Base-by-base conservation (phyloP, 2,888 invertebrate genomes). In the Drosophila kanekoi region DNA sequence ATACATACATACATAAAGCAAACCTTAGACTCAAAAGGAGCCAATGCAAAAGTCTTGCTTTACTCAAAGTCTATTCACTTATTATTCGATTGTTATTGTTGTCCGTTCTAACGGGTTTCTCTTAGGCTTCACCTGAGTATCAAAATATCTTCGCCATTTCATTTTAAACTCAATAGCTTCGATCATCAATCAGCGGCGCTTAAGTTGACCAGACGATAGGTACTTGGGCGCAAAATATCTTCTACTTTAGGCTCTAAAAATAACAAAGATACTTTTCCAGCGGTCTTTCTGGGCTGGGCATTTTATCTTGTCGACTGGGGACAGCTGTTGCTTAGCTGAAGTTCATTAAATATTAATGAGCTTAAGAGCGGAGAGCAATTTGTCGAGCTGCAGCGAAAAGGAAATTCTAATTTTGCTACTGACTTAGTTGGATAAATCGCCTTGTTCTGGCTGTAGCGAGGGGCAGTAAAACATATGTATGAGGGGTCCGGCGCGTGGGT, bases 271-370 rank as follows among this genome's bases (percentile, higher is more conserved):
- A 52, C 41, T 62, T 67, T 57, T 53, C 18, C 63, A 62, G 74
- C 14, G 61, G 73, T 67, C 40, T 44, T 44, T 40, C 35, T 70
- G 47, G 16, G 66, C 16, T 28, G 41, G 9, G 5, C 32, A 59
- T 49, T 49, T 70, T 52, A 16, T 51, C 45, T 44, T 57, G 69
- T 44, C 59, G 43, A 14, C 16, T 13, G 43, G 84, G 53, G 81
- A 32, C 86, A 89, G 75, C 80, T 85, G 85, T 56, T 54, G 38
- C 47, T 77, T 58, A 57, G 66, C 59, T 40, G 32, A 62, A 82
- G 65, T 77, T 79, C 73, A 85, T 85, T 89, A 89, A 87, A 79
- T 69, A 77, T 89, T 89, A 89, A 85, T 79, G 88, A 79, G 68
- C 54, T 77, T 76, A 70, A 79, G 66, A 85, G 86, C 73, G 70